Conservation (phyloP, 2,113 vertebrate genomes). For the Sitta europaea region DNA sequence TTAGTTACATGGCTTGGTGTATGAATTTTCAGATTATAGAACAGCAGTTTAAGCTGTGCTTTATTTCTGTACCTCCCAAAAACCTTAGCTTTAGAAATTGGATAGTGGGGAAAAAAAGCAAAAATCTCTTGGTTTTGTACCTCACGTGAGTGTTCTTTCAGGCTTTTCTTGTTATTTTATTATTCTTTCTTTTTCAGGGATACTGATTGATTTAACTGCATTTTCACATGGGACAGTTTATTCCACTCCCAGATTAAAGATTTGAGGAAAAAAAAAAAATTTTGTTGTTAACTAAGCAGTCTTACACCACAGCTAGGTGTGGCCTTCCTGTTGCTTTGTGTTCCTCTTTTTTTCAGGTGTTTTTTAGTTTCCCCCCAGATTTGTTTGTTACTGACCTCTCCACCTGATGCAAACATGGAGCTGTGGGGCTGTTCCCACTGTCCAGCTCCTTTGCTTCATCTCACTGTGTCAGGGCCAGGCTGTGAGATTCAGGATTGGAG, state of each 20-base stretch:
- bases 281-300: neutral
- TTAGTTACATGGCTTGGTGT: neutral
- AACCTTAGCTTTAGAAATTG: neutral
- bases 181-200: neutral
- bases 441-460: accelerated
- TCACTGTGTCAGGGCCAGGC: accelerated
- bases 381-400: neutral
- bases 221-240: neutral
- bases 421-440: neutral
- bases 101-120: neutral
- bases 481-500: neutral
- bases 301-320: neutral
- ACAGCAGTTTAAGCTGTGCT: neutral
- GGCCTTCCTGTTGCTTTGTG: neutral
- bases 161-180: neutral
- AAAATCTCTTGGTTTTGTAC: accelerated
- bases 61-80: neutral
- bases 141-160: neutral
- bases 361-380: neutral
- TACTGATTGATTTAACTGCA: neutral
- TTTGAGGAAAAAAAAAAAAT: neutral
- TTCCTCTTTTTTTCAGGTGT: neutral
- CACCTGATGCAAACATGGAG: accelerated
- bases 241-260: neutral
- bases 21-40: neutral